Evolutionary conservation across 2,888 invertebrate genomes (phyloP), one percentile per base, ranked within the genome.

Genomic region (Eupithecia subumbrata): DNA sequence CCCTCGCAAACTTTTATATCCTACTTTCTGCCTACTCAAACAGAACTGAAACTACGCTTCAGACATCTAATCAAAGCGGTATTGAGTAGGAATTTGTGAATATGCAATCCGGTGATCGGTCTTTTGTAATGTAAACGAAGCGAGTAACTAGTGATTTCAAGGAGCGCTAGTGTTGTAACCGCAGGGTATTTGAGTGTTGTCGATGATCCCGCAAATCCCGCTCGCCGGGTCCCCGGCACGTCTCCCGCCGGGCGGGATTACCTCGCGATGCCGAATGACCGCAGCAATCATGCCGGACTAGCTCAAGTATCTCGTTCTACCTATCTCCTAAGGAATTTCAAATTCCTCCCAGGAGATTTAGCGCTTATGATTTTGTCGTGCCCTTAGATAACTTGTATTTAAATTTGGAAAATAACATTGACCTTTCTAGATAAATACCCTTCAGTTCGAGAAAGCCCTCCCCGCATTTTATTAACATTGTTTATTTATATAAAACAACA

Each of bases 171-270:
- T 86, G 83, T 84, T 88, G 86, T 86, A 85, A 88, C 87, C 85
- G 83, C 86, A 86, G 87, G 86, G 84, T 88, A 88, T 89, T 89
- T 86, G 83, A 85, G 86, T 90, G 88, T 89, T 88, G 84, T 85
- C 87, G 87, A 89, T 90, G 90, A 90, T 92, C 91, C 89, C 85
- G 84, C 86, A 93, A 94, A 95, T 92, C 94, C 91, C 86, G 81
- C 83, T 80, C 82, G 84, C 79, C 82, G 83, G 86, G 85, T 86
- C 88, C 85, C 83, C 82, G 85, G 90, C 94, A 94, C 93, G 94
- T 91, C 89, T 88, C 87, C 83, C 82, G 83, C 83, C 60, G 88
- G 90, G 91, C 87, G 85, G 86, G 86, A 86, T 87, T 87, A 83
- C 82, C 84, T 82, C 82, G 82, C 85, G 84, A 87, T 87, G 84